Evolutionary conservation across 2,888 invertebrate genomes (phyloP).

Genomic region (Ichneumon xanthorius): DNA sequence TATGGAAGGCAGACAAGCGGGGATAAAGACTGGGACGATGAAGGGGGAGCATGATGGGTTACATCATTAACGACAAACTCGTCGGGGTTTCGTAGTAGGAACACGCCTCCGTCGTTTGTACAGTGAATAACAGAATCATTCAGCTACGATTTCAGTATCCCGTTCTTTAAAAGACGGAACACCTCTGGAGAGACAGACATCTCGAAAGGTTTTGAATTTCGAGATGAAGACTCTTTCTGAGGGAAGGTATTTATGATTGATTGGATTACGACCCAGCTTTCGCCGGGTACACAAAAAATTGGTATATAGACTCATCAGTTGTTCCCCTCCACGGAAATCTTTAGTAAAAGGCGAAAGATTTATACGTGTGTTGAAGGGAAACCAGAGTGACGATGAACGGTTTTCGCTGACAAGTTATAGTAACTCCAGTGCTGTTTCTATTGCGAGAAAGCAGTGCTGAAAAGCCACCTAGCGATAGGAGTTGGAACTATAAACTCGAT

Average conservation of each 20-base stretch:
- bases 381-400: conserved; percentile 75
- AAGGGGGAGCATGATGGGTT: not conserved
- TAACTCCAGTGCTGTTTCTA: not conserved
- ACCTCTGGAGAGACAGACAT: not conserved
- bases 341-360: conserved; percentile 86
- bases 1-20: not conserved
- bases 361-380: conserved; percentile 84
- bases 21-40: not conserved
- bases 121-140: not conserved
- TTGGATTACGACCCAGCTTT: conserved; percentile 74
- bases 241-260: conserved; percentile 60
- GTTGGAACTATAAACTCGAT: not conserved
- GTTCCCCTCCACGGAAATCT: conserved; percentile 84
- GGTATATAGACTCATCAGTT: conserved; percentile 71
- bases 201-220: not conserved
- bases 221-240: not conserved
- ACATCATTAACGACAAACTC: not conserved
- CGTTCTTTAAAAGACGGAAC: not conserved
- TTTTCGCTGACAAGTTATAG: not conserved
- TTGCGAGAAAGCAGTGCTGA: conserved; percentile 9
- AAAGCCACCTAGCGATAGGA: conserved; percentile 37
- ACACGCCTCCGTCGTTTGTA: not conserved
- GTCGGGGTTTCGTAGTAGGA: not conserved
- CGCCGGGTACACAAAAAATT: conserved; percentile 80
- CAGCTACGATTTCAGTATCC: not conserved